Evolutionary conservation across 2,888 invertebrate species (phyloP), one percentile per base, ranked within the genome.

Genomic region (Venustoraphidia nigricollis): DNA sequence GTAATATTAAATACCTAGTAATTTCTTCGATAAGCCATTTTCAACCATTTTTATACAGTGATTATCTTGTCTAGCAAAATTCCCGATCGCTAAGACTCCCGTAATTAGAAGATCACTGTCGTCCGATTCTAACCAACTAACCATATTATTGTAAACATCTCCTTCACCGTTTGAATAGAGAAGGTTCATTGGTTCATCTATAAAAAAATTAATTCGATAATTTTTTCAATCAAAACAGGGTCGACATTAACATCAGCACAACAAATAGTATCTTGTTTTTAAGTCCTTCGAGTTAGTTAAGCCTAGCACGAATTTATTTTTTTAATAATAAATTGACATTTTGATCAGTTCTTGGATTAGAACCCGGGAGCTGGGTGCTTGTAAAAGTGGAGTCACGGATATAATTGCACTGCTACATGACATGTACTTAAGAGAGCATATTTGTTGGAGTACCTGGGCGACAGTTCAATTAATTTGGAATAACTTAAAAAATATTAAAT

Each of bases 101-200:
- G 90, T 84, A n/a, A 83, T 79, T 58, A 86, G 71, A 17, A 93
- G 69, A 62, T 87, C 84, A 52, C 79, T 76, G 61, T 86, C 81
- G 17, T 73, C 66, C 0, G 81, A 77, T 50, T 81, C 76, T 53
- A 93, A 68, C 92, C 92, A 93, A 36, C 74, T 71, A 45, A 86
- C 74, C 69, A 85, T 78, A 62, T 76, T 82, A 57, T 66, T 68
- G 64, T 81, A 92, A 9, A 79, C 81, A 53, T 71, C 69, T 0
- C 88, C 86, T n/a, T 74, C 67, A 0, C 86, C 84, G 45, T 81
- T 76, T 41, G 78, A 74, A 63, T 89, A 93, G n/a, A 92, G 69
- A 46, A 78, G 69, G 55, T 84, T 78, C 90, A 93, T 92, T 47
- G 91, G 87, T 56, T 84, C 83, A 68, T 92, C 92, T 90, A 60